Base-by-base conservation (phyloP, 2,797 vertebrate species). In the Nyctibius grandis region DNA sequence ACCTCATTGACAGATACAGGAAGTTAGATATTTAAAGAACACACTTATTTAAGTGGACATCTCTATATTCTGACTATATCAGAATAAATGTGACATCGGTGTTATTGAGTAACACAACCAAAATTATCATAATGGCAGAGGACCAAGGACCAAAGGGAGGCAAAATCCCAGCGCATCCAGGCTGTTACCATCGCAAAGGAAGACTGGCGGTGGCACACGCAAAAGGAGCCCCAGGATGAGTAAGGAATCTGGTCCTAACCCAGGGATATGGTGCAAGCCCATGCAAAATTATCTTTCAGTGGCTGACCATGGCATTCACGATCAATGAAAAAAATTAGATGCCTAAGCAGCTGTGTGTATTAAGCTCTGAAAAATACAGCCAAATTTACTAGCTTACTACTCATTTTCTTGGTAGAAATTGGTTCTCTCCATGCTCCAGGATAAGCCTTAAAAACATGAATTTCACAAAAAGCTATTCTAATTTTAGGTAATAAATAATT, bases 261-360 rank as follows among this genome's bases (percentile, higher is more conserved):
- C n/a, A 51, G 14, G 6, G 7, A 56, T 38, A 34, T 8, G 15
- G 23, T n/a, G 44, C 54, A 88, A 70, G 42, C 2, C 5, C 29
- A 57, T 38, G 11, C 3, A 40, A 47, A 89, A 54, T 26, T 9
- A 31, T 6, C 34, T 56, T 79, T 34, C 13, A 73, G 14, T 34
- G 60, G 17, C 14, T n/a, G 18, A 40, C 20, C 0, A 0, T 3
- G 34, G 15, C 11, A 59, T 53, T 75, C 48, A 69, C 3, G 6
- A 53, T 10, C 56, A 91, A 16, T 8, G 29, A 44, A 84, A 76
- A 36, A 73, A 70, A 34, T 9, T 4, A 81, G 26, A 54, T 29
- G 4, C 26, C 20, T 67, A 44, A 63, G 23, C 11, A 70, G 7
- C 14, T 78, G 22, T 40, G 15, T 40, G 8, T 29, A 70, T 38